Evolutionary conservation across 2,888 invertebrate species (phyloP).

Genomic region (Anoplius nigerrimus): DNA sequence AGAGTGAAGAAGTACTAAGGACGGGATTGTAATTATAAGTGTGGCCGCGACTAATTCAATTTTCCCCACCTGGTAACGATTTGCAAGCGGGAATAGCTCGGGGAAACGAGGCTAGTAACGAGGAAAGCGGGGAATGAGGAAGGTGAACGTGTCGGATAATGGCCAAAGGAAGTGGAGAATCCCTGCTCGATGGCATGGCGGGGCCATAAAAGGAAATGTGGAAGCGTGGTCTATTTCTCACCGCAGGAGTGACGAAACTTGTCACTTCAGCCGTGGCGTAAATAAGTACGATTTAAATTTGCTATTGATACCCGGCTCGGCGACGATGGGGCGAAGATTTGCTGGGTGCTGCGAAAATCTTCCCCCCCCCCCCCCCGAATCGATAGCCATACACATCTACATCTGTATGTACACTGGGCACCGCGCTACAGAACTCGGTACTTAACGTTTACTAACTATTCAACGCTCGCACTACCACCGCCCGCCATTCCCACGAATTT

Average conservation of each 20-base stretch:
- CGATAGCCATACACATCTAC: constrained; percentile 44
- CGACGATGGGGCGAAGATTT: neutral
- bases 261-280: constrained; percentile 51
- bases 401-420: constrained; percentile 40
- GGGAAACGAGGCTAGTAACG: constrained; percentile 25
- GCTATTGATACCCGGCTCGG: constrained; percentile 38
- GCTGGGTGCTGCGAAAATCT: neutral
- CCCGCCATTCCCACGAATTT: constrained; percentile 48
- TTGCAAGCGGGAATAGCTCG: constrained; percentile 41
- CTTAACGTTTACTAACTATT: constrained; percentile 61
- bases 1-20: constrained; percentile 7
- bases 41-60: constrained; percentile 61
- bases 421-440: constrained; percentile 54
- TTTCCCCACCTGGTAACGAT: constrained; percentile 58
- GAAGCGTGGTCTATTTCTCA: constrained; percentile 33
- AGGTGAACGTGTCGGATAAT: constrained; percentile 16
- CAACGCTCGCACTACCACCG: constrained; percentile 36
- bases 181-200: constrained; percentile 42
- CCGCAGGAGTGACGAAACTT: constrained; percentile 48
- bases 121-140: neutral
- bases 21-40: constrained; percentile 56
- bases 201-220: constrained; percentile 23
- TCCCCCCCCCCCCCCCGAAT: constrained; percentile 33
- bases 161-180: constrained; percentile 37
- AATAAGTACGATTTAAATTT: constrained; percentile 59